Conservation (phyloP, 2,888 invertebrate genomes). For the Phyto melanocephala region DNA sequence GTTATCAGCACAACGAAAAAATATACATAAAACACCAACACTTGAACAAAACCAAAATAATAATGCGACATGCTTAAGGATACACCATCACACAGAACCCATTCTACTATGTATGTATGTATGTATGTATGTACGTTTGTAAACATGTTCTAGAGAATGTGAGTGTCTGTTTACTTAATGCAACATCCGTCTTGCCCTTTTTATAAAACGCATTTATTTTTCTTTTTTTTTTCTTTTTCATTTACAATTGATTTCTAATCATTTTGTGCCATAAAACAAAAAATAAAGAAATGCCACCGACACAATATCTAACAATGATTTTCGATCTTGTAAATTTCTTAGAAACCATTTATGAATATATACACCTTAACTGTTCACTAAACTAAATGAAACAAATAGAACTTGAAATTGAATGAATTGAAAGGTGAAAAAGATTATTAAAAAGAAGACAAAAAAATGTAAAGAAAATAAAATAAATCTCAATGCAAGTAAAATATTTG, state of each 20-base stretch:
- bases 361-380: constrained; percentile 29
- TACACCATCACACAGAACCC: neutral
- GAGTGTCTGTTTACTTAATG: constrained; percentile 38
- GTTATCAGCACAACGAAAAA: constrained; percentile 56
- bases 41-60: constrained; percentile 26
- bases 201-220: constrained; percentile 16
- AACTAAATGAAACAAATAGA: constrained; percentile 22
- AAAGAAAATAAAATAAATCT: too few species aligned
- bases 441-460: neutral
- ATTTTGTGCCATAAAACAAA: constrained; percentile 7
- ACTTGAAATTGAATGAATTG: constrained; percentile 44
- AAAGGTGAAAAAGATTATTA: neutral
- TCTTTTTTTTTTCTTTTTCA: constrained; percentile 22
- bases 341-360: constrained; percentile 51
- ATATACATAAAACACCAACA: constrained; percentile 15
- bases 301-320: constrained; percentile 51
- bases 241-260: constrained; percentile 59
- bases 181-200: constrained; percentile 56
- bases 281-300: constrained; percentile 43
- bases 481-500: neutral
- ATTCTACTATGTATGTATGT: neutral
- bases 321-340: constrained; percentile 54
- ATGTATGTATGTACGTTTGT: neutral
- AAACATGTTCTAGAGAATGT: neutral
- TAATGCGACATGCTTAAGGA: constrained; percentile 46